Evolutionary conservation across 2,888 invertebrate genomes (phyloP), one percentile per base, ranked within the genome.

Genomic region (Schizaphis graminum): DNA sequence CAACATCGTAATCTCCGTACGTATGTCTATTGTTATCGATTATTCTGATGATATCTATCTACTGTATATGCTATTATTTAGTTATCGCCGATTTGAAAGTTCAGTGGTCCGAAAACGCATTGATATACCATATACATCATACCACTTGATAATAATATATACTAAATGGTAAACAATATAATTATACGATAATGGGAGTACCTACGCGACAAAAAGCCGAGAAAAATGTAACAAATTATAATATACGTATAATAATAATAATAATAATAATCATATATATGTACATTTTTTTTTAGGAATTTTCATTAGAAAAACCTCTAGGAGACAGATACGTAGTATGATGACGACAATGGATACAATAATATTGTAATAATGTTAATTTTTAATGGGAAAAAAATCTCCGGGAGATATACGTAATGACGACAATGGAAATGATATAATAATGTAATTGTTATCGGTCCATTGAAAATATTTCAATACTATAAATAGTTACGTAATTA

Each of bases 401-500:
- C 56, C 49, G 44, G n/a, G 41, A 84, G 28, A 84, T 53, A 56
- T 10, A 44, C 26, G 56, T 85, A 56, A 53, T 91, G 91, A 91
- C 91, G 91, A 91, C 85, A 91, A 41, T 57, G 44, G 28, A 44
- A 67, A 90, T 10, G 67, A 91, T 35, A 86, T 86, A 47, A 91
- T 77, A 13, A 5, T 49, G 26, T 35, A 47, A 56, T 41, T 49
- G 28, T 77, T 49, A 84, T 91, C 86, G 44, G 26, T 24, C 49
- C 57, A 86, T 92, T 92, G 92, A 87, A 86, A 44, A 49, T 35
- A 87, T 87, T 86, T 61, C 57, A 87, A 86, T 47, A 44, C 28
- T 92, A 61, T 92, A 87, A 92, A 92, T 87, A 57, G 92, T 87
- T 47, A 41, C 61, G 26, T 87, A 87, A 92, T 92, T 87, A 91